phyloP scores from a whole-genome alignment of 2,113 vertebrate species.

The Cepphus grylle region DNA sequence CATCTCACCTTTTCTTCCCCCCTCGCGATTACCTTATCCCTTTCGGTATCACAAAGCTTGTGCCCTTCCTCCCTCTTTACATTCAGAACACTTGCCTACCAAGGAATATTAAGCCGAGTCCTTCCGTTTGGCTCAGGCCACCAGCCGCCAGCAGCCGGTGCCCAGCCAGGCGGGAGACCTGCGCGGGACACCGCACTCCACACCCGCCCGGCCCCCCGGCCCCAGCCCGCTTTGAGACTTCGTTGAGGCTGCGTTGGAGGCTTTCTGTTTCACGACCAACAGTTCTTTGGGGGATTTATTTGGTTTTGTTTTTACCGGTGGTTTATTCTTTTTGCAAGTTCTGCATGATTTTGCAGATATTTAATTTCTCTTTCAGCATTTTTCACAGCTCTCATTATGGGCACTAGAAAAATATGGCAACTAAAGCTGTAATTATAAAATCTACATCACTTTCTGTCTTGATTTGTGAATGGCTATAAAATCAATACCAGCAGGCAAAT shows the following conservation, averaged over 20 bases:
- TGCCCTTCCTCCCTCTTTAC: not conserved
- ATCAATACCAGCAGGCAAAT: not conserved
- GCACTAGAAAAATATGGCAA: not conserved
- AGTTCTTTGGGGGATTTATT: not conserved
- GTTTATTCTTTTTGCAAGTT: not conserved
- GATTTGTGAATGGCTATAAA: not conserved
- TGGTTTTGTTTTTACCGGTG: not conserved
- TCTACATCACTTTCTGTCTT: not conserved
- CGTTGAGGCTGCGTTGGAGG: not conserved
- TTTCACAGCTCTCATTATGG: not conserved
- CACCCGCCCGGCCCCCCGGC: not conserved
- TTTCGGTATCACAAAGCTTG: not conserved
- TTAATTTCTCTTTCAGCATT: not conserved
- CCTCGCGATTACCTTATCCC: not conserved
- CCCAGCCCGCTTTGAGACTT: not conserved
- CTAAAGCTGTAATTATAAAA: not conserved
- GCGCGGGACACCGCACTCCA: not conserved
- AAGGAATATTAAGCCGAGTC: not conserved
- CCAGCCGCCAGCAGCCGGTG: accelerated
- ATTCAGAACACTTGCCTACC: not conserved
- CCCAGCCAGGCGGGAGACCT: accelerated
- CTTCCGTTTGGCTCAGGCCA: accelerated
- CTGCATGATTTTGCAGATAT: not conserved
- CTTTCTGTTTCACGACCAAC: not conserved
- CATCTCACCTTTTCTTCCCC: accelerated